These are phyloP conservation scores for Cantharis flavilabris DNA, from an alignment of 2,888 invertebrate species.

Conservation along the genomic window DNA sequence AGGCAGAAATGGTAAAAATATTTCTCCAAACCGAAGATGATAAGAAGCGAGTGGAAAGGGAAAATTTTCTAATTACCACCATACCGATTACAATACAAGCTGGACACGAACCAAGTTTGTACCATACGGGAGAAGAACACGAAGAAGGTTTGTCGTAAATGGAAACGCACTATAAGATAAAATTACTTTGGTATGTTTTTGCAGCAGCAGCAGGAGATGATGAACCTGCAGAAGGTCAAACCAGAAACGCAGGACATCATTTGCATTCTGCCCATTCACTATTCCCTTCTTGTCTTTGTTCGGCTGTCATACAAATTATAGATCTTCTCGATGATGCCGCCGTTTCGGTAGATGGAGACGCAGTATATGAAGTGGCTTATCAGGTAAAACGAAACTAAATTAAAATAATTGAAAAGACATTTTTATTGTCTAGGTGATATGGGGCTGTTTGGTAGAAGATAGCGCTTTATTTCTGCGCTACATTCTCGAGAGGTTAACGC, in stretches of 20 bases:
- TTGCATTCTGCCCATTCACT: constrained; percentile 91
- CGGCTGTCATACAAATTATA: constrained; percentile 93
- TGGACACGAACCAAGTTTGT: constrained; percentile 92
- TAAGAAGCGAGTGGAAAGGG: constrained; percentile 90
- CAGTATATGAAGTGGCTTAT: constrained; percentile 97
- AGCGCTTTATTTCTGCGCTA: constrained; percentile 94
- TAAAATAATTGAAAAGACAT: background rate
- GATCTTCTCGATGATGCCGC: constrained; percentile 94
- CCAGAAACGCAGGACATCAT: constrained; percentile 76
- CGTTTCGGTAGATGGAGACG: constrained; percentile 89
- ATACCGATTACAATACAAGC: constrained; percentile 95
- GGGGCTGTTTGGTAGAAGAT: constrained; percentile 98
- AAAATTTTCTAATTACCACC: constrained; percentile 93
- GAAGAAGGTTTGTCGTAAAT: constrained; percentile 68
- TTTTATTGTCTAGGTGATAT: constrained; percentile 77
- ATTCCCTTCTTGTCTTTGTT: constrained; percentile 96
- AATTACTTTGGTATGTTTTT: constrained; percentile 1
- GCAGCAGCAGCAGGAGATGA: constrained; percentile 55
- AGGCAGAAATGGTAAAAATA: constrained; percentile 95
- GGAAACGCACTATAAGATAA: background rate
- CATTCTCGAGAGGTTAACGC: constrained; percentile 91
- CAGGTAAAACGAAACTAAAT: constrained; percentile 63
- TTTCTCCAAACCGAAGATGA: constrained; percentile 96
- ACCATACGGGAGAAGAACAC: constrained; percentile 85
- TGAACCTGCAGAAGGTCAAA: constrained; percentile 66